Evolutionary conservation across 2,797 vertebrate species (phyloP), one percentile per base, ranked within the genome.

Genomic region (Adrianichthys oophorus): DNA sequence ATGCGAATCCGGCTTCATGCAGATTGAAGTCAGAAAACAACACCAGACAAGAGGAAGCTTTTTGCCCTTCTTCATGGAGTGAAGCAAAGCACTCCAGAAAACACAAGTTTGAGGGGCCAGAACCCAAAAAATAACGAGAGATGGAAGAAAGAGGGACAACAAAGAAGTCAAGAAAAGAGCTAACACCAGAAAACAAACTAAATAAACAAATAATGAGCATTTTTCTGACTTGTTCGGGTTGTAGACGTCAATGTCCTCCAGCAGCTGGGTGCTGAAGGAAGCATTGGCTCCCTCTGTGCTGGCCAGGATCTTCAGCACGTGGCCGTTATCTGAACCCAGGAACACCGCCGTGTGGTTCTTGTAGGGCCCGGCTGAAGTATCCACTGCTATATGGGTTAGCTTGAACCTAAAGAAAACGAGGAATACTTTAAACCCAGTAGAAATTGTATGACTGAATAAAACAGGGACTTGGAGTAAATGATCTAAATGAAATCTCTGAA

Each of bases 191-290:
- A 44, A 44, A 44, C 42, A 1, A 5, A 48, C 5, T 4, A 19
- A 54, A 16, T 23, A 43, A 50, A 44, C 13, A 17, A 15, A 37
- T 2, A 15, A 18, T 37, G 32, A 29, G 45, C 16, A 15, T 18
- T 15, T 10, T 43, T 56, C 92, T 92, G 69, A 97, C 95, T 92
- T 93, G 79, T 89, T 85, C 0, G 93, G 90, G 80, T 93, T 94
- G 89, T 96, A 96, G 78, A 94, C 92, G 14, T 94, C 88, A 0
- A 95, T 90, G 74, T 96, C 94, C 79, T 96, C 95, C 68, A 97
- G 72, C 15, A 96, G 85, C 40, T 93, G 79, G 4, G 92, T 91
- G 79, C 89, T 92, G 40, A 87, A 87, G 12, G 89, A 88, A 0
- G 91, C 78, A 48, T 94, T 92, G 37, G 76, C 72, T 0, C 85